Evolutionary conservation across 2,888 invertebrate genomes (phyloP), one percentile per base, ranked within the genome.

Genomic region (Cephus runcator): DNA sequence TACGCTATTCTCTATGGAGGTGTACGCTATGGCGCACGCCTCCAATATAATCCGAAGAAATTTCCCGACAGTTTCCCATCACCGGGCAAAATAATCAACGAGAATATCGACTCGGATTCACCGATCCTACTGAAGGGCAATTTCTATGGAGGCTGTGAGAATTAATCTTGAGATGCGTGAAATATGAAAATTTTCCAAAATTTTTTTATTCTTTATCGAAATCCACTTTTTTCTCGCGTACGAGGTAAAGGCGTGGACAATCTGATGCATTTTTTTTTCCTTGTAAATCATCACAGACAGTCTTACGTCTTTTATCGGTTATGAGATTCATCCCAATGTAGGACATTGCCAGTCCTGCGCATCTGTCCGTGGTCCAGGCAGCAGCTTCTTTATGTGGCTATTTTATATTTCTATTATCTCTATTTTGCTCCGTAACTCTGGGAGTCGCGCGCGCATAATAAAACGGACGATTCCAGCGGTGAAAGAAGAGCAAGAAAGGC

Each of bases 391-490:
- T 1, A 31, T 3, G 9, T 3, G 31, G 4, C 12, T 69, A 2
- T 71, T 71, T 71, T 71, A n/a, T 34, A 12, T 31, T 31, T 30
- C 12, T 12, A 33, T 30, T 71, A 9, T 31, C 30, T 33, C 33
- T 73, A 23, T 33, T 34, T 36, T 31, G 15, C 76, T 76, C 11
- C 11, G 15, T 33, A 69, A 69, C 69, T 30, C 31, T 83, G 82
- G 79, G 79, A 82, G 82, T 74, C 80, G 15, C 23, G 40, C 12
- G 33, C 33, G 71, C 71, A 33, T 11, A 30, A 71, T 31, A 31
- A 34, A 71, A 12, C 30, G 31, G 31, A 12, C 31, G 71, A 71
- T 71, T 71, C 74, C 30, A 31, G 4, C 31, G 34, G 74, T 35
- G 74, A 74, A 74, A 74, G 74, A 74, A 74, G 74, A 74, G 74